Evolutionary conservation across 2,113 vertebrate genomes (phyloP), one percentile per base, ranked within the genome.

Genomic region (Pogona vitticeps): DNA sequence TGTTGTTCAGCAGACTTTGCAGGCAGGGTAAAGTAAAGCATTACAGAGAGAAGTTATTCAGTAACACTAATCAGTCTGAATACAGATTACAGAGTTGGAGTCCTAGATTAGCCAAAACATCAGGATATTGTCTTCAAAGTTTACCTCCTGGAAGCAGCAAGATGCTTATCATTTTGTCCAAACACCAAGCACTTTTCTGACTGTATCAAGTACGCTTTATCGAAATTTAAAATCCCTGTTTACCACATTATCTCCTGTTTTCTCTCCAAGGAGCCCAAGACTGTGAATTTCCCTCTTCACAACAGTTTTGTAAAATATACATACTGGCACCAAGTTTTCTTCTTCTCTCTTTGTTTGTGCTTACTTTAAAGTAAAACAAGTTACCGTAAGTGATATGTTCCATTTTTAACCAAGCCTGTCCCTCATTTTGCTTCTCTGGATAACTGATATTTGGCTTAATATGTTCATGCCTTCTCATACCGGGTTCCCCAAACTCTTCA

Each of bases 61-160:
- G 89, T 94, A 94, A 95, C 89, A 0, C 80, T 91, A 90, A 93
- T 89, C 86, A 78, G 85, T 72, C n/a, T 83, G 90, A 92, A 87
- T 92, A 89, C 78, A 88, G 90, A 89, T 85, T 87, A 92, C 84
- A 94, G 90, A 88, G 93, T 90, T 90, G 85, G 42, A 31, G 83
- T 59, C 73, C 86, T 88, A 89, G 93, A 88, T 92, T 87, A 70
- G 0, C 33, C 59, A 42, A 76, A 82, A 88, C 88, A 80, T 80
- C 85, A 4, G n/a, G 1, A 42, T 13, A 70, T 59, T 52, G 33
- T 70, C 33, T 36, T 81, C 84, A 36, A 78, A 33, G 88, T 91
- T 91, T 90, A 88, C 83, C 73, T 73, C 80, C 72, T 83, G 73
- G 59, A 76, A 76, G n/a, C 31, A 52, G 31, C 13, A 67, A 65